Percentiles rank a stretch among this genome's conserved stretches.
phyloP scores from a whole-genome alignment of 2,797 vertebrate genomes.

The Harpagifer antarcticus region DNA sequence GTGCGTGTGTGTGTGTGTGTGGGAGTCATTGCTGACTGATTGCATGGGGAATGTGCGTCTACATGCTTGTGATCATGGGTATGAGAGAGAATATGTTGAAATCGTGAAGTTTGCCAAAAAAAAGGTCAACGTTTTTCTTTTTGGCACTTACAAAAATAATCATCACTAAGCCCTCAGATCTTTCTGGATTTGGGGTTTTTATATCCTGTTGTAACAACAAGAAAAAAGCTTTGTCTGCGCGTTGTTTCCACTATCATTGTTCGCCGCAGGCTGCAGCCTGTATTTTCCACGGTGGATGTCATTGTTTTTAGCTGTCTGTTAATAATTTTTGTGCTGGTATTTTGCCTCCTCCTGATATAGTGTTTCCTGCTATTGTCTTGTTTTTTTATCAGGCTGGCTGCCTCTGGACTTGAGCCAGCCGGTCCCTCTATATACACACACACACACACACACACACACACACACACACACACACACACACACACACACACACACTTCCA shows the following conservation, averaged over 20 bases:
- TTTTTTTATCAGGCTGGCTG: slow-evolving; percentile 76
- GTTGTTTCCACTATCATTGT: slow-evolving; percentile 70
- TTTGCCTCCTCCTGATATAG: slow-evolving; percentile 81
- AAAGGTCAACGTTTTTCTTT: neutral
- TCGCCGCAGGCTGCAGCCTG: slow-evolving; percentile 42
- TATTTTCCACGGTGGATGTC: slow-evolving; percentile 72
- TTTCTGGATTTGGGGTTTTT: slow-evolving; percentile 36
- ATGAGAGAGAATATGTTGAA: slow-evolving; percentile 1
- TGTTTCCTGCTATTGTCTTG: slow-evolving; percentile 88
- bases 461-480: slow-evolving; percentile 47
- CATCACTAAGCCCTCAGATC: slow-evolving; percentile 8
- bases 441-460: slow-evolving; percentile 45
- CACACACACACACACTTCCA: slow-evolving; percentile 46
- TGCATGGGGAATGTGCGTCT: slow-evolving; percentile 61
- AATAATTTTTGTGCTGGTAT: slow-evolving; percentile 81
- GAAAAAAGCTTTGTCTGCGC: slow-evolving; percentile 13
- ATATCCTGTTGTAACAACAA: slow-evolving; percentile 31
- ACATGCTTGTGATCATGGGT: slow-evolving; percentile 27
- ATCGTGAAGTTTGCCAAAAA: neutral
- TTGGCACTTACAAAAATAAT: slow-evolving; percentile 8
- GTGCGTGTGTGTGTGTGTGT: slow-evolving; percentile 58
- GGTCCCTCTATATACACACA: slow-evolving; percentile 72
- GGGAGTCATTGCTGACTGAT: slow-evolving; percentile 68
- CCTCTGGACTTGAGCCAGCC: slow-evolving; percentile 70
- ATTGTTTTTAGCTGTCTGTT: slow-evolving; percentile 77